phyloP scores from a whole-genome alignment of 2,113 vertebrate species.

The Tenebrosternarchus preto region DNA sequence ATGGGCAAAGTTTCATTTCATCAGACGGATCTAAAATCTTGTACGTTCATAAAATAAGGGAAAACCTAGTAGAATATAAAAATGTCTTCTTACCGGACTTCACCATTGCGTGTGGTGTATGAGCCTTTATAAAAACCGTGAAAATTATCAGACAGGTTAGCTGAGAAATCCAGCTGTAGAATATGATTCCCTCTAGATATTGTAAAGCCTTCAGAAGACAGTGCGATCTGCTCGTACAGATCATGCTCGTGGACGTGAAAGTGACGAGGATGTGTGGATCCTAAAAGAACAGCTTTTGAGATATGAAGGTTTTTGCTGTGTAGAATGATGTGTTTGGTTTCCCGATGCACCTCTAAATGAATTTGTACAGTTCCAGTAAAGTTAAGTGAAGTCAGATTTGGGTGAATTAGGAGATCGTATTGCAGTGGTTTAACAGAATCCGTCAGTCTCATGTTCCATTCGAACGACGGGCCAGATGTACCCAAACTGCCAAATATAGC shows the following conservation, averaged over 20 bases:
- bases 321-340: slow-evolving; percentile 76
- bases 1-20: not conserved
- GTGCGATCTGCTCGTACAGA: slow-evolving; percentile 77
- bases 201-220: slow-evolving; percentile 69
- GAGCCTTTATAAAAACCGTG: slow-evolving; percentile 90
- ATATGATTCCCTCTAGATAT: slow-evolving; percentile 70
- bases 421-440: slow-evolving; percentile 73
- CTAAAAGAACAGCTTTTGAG: slow-evolving; percentile 65
- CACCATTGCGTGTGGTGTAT: slow-evolving; percentile 81
- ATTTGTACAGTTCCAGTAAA: slow-evolving; percentile 77
- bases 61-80: no score
- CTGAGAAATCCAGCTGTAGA: slow-evolving; percentile 75
- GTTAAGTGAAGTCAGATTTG: slow-evolving; percentile 81
- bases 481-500: not conserved
- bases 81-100: slow-evolving; percentile 74
- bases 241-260: slow-evolving; percentile 72
- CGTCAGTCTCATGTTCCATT: slow-evolving; percentile 84
- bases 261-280: slow-evolving; percentile 18
- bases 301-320: slow-evolving; percentile 80
- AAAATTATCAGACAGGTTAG: slow-evolving; percentile 81
- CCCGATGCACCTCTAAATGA: slow-evolving; percentile 67
- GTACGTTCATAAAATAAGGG: no score
- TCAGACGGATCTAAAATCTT: no score
- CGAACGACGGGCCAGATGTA: slow-evolving; percentile 62
- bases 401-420: slow-evolving; percentile 83